Evolutionary conservation across 2,113 vertebrate species (phyloP).

Genomic region (Urocitellus parryii): DNA sequence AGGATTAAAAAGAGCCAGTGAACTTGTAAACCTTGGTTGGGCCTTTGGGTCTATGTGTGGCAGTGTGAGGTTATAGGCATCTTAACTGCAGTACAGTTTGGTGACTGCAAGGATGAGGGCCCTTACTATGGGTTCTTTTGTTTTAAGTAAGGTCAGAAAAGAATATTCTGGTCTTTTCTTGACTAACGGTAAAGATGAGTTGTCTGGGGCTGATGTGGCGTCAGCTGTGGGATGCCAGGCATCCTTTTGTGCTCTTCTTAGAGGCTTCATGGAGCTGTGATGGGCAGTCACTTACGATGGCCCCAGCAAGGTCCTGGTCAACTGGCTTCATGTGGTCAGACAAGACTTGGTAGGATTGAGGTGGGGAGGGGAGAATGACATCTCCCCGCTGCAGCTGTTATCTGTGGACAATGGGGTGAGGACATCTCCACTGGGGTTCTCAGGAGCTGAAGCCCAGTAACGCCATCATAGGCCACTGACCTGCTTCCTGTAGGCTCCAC

Average conservation of each 20-base stretch:
- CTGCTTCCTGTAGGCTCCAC: not conserved
- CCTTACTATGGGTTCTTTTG: not conserved
- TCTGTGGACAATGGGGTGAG: not conserved
- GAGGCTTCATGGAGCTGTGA: not conserved
- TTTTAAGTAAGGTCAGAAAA: not conserved
- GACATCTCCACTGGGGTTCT: not conserved
- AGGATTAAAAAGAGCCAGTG: not conserved
- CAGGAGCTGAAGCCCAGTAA: not conserved
- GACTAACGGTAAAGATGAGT: not conserved
- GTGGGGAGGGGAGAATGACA: not conserved
- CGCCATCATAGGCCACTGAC: not conserved
- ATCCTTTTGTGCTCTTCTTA: slow-evolving; percentile 37
- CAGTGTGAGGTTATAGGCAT: not conserved
- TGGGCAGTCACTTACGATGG: not conserved
- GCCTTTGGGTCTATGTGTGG: not conserved
- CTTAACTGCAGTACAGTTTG: not conserved
- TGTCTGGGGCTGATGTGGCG: not conserved
- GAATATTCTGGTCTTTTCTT: not conserved
- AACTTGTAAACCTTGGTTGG: not conserved
- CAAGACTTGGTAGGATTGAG: not conserved
- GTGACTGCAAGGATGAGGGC: not conserved
- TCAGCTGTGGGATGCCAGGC: not conserved
- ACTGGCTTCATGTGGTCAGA: not conserved
- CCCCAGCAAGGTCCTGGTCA: not conserved
- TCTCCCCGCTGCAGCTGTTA: not conserved